Percentiles rank a stretch among this genome's conserved stretches.
These are phyloP conservation scores for Vicugna pacos DNA, from an alignment of 2,113 vertebrate genomes.

Conservation along the genomic window DNA sequence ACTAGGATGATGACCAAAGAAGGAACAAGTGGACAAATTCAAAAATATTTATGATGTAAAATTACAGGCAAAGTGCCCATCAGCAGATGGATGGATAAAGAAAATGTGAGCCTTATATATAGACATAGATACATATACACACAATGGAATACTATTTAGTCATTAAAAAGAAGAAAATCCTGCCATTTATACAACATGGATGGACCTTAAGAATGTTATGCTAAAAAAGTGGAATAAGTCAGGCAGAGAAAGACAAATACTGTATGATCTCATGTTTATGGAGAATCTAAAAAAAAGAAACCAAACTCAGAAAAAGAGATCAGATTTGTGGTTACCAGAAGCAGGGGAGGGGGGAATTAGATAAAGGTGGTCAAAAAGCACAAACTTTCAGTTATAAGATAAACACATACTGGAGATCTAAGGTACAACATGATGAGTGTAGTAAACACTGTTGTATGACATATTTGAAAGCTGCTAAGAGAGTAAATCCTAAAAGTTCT, in stretches of 20 bases:
- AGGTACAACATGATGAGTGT: neutral
- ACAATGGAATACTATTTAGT: neutral
- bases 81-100: neutral
- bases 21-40: neutral
- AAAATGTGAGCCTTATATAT: neutral
- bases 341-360: neutral
- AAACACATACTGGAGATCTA: neutral
- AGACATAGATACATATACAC: neutral
- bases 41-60: neutral
- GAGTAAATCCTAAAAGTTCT: neutral
- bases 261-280: neutral
- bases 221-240: neutral
- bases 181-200: neutral
- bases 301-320: neutral
- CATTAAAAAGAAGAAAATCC: neutral
- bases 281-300: neutral
- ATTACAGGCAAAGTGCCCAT: neutral
- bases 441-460: neutral
- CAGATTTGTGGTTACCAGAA: neutral
- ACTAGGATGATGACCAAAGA: neutral
- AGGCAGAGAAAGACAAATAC: neutral
- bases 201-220: neutral
- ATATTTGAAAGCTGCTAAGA: neutral
- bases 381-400: neutral
- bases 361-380: neutral